Evolutionary conservation across 2,888 invertebrate species (phyloP), one percentile per base, ranked within the genome.

Genomic region (Linyphia triangularis): DNA sequence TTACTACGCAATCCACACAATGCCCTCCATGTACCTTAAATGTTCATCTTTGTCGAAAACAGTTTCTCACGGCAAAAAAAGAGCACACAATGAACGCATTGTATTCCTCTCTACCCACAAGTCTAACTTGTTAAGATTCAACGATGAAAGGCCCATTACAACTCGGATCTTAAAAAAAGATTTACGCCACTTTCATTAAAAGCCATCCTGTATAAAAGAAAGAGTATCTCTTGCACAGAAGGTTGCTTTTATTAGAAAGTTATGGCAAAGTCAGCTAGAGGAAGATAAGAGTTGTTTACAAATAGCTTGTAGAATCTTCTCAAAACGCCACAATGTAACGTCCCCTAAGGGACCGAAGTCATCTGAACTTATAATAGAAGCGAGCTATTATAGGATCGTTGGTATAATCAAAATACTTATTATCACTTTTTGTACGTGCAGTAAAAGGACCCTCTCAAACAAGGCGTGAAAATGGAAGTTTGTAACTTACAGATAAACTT

Each of bases 221-320:
- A 77, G 77, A 77, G 40, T 40, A 77, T 63, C 73, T 73, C 51
- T 51, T 51, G 19, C 73, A 73, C 57, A 81, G 81, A 81, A 33
- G 33, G 69, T 51, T 81, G 22, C 69, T 81, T 81, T 81, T 81
- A 69, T 81, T 81, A 69, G 67, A 81, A 77, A 77, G 77, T 77
- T 77, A 77, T 77, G 77, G 77, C 77, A 77, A 77, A 69, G 57
- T 57, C 69, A 81, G 67, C 77, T 63, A 40, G 16, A 57, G 24
- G 28, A 33, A 81, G 81, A 81, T 81, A 81, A 69, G 57, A 77
- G 81, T 69, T 81, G 51, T 81, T 81, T 81, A 69, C 57, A 69
- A 81, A 81, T 69, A 81, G 37, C 30, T 22, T 57, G 69, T 69
- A 57, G 33, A 37, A 5, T 30, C 81, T 81, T 51, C 81, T 57